Base-by-base conservation (phyloP, 2,888 invertebrate species). In the Epinotia nisella region DNA sequence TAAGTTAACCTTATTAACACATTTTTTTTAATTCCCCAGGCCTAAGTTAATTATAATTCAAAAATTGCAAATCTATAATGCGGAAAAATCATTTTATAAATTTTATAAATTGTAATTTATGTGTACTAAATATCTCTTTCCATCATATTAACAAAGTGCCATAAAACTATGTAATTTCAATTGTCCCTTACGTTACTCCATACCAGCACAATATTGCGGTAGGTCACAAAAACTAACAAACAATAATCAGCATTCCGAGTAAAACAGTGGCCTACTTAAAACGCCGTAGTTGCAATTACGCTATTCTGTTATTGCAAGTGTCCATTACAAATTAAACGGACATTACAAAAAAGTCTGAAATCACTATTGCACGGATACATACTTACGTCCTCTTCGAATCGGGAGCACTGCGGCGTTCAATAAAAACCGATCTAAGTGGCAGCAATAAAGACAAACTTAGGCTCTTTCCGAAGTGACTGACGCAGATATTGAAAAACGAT, bases 401-500 rank as follows among this genome's bases (percentile, higher is more conserved):
- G 21, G 39, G 2, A 29, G 29, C 0, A 7, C 9, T 2, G 29
- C 24, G 15, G 7, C 29, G n/a, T 15, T 21, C 15, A 58, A n/a
- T 24, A 24, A 24, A 58, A 58, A 58, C 15, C 1, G 29, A 29
- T 15, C 29, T 58, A 58, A 29, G 58, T 58, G 29, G 3, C 15
- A 21, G 41, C 0, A 10, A 56, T 39, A 55, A 15, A 11, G 41
- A 21, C 55, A 39, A 7, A 56, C 5, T 66, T 66, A 66, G 21
- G 55, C n/a, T 39, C 15, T 66, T 66, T 62, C n/a, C 11, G 9
- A 66, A 41, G 39, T 56, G 15, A 53, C 62, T 24, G 39, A 67
- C 78, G 85, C 21, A 56, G 66, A 66, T 66, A 66, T 66, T 85
- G 86, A 88, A 90, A 90, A 85, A 81, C 81, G 89, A 90, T 86